Percentiles rank a stretch among this genome's conserved stretches.
Conservation (phyloP, 2,113 vertebrate genomes). For the Tricholaema leucomelas region DNA sequence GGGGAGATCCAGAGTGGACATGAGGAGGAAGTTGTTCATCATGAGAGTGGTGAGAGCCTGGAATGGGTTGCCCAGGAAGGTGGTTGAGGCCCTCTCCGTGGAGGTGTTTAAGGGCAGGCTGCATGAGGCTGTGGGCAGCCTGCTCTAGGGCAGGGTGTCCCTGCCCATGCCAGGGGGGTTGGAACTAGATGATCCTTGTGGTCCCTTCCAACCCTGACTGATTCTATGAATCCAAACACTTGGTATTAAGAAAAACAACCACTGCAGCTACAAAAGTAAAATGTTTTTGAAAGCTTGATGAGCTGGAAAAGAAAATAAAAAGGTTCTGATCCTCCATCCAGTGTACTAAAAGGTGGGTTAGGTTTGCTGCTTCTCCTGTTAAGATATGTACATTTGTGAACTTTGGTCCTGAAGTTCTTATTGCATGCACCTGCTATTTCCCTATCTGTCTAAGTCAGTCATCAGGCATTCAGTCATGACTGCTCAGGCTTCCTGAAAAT, state of each 20-base stretch:
- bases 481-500: neutral
- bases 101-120: too few species aligned
- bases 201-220: too few species aligned
- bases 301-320: neutral
- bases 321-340: neutral
- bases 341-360: neutral
- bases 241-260: neutral
- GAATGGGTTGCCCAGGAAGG: too few species aligned
- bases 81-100: too few species aligned
- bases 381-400: neutral
- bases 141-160: too few species aligned
- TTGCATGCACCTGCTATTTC: neutral
- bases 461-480: neutral
- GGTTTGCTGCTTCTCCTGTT: neutral
- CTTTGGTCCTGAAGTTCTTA: neutral
- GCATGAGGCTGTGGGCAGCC: too few species aligned
- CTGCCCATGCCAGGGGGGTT: too few species aligned
- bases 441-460: neutral
- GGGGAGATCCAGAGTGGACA: too few species aligned
- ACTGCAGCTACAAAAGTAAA: neutral
- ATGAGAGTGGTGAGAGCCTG: too few species aligned
- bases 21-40: too few species aligned
- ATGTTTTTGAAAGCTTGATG: neutral
- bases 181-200: too few species aligned
- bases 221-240: neutral